phyloP scores from a whole-genome alignment of 2,113 vertebrate genomes.

The Cervus canadensis region DNA sequence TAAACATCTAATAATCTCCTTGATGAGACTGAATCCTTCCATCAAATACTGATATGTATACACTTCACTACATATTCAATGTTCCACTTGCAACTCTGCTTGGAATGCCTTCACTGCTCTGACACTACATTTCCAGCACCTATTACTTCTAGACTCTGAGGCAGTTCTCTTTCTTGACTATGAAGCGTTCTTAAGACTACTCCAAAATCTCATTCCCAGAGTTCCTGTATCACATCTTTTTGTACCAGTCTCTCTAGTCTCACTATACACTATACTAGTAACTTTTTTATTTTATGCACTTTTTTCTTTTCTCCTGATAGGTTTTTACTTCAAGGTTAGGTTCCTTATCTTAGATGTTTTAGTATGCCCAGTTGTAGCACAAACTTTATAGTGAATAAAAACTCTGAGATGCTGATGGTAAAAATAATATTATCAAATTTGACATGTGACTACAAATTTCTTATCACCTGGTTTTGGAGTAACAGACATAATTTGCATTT shows the following conservation, averaged over 20 bases:
- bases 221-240: not conserved
- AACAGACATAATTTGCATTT: not conserved
- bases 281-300: not conserved
- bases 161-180: not conserved
- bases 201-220: not conserved
- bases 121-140: not conserved
- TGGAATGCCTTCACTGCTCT: not conserved
- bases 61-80: not conserved
- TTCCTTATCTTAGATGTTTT: not conserved
- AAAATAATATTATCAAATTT: not conserved
- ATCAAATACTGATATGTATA: not conserved
- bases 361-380: not conserved
- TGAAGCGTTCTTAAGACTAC: not conserved
- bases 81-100: not conserved
- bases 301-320: conserved; percentile 12
- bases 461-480: not conserved
- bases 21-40: not conserved
- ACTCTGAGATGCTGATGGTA: not conserved
- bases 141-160: not conserved
- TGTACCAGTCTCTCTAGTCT: not conserved
- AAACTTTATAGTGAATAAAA: not conserved
- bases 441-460: not conserved
- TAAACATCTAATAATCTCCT: not conserved
- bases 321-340: not conserved
- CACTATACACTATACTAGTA: not conserved